phyloP scores from a whole-genome alignment of 2,888 invertebrate species.

The Dysmachus trigonus region DNA sequence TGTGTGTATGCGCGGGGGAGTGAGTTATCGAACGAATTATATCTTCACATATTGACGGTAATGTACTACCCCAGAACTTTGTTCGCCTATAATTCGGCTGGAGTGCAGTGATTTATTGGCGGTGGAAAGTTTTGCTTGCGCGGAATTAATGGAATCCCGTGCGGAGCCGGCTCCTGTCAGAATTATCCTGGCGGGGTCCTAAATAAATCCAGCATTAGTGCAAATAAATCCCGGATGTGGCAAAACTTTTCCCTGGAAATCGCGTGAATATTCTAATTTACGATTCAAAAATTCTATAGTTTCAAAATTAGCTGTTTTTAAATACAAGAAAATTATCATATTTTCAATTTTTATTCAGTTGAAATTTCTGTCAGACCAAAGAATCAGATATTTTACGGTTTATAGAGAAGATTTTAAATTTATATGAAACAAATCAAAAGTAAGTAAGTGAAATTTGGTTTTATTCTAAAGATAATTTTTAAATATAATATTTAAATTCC shows the following conservation, averaged over 20 bases:
- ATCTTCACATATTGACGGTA: conserved; percentile 43
- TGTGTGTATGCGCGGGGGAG: background rate
- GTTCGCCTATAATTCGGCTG: conserved; percentile 27
- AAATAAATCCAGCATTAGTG: conserved; percentile 15
- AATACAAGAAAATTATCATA: no score
- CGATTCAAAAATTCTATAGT: background rate
- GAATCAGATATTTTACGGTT: no score
- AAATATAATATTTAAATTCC: no score
- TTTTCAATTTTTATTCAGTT: no score
- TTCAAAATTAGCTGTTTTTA: background rate
- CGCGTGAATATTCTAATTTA: background rate
- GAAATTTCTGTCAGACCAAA: no score
- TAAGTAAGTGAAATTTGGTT: no score
- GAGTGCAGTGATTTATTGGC: conserved; percentile 39
- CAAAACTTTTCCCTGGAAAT: background rate
- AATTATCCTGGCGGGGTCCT: conserved; percentile 7
- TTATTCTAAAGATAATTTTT: no score
- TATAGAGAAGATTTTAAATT: no score
- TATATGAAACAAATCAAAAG: no score
- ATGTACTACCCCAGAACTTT: conserved; percentile 30
- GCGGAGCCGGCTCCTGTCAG: conserved; percentile 27
- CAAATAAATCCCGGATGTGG: background rate
- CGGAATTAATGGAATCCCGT: conserved; percentile 35
- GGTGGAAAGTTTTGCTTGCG: conserved; percentile 33
- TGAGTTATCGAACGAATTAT: conserved; percentile 41